A percentile compares a stretch with the other conserved stretches of the same genome.
Conservation (phyloP, 2,113 vertebrate genomes). For the Excalfactoria chinensis region DNA sequence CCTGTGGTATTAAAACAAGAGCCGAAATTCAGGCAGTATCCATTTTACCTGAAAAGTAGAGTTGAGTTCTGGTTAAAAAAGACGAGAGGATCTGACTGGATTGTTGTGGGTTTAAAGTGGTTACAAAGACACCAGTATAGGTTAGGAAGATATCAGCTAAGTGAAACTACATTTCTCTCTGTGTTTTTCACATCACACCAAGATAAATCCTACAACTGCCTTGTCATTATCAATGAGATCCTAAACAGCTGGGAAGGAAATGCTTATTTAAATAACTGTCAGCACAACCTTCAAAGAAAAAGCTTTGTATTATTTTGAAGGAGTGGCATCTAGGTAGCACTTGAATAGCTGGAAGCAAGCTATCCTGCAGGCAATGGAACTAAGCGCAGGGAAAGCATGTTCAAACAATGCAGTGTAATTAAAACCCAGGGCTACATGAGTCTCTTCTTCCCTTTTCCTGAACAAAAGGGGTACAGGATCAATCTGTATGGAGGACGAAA, state of each 20-base stretch:
- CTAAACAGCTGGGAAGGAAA: slow-evolving; percentile 35
- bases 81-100: background rate
- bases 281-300: slow-evolving; percentile 5
- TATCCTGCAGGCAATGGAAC: background rate
- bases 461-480: background rate
- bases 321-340: background rate
- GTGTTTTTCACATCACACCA: background rate
- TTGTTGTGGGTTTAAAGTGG: background rate
- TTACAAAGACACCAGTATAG: background rate
- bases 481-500: background rate
- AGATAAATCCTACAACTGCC: background rate
- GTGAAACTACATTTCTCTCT: background rate
- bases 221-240: background rate
- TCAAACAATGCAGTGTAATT: background rate
- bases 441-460: background rate
- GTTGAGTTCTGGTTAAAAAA: slow-evolving; percentile 62
- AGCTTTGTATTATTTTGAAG: background rate
- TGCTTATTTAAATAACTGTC: background rate
- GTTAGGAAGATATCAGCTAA: background rate
- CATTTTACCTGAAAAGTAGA: slow-evolving; percentile 67
- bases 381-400: background rate
- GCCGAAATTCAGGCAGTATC: slow-evolving; percentile 66
- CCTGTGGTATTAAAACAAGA: slow-evolving; percentile 62
- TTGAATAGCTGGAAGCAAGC: background rate
- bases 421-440: background rate